Conservation (phyloP, 2,888 invertebrate genomes). For the Litoditis marina region DNA sequence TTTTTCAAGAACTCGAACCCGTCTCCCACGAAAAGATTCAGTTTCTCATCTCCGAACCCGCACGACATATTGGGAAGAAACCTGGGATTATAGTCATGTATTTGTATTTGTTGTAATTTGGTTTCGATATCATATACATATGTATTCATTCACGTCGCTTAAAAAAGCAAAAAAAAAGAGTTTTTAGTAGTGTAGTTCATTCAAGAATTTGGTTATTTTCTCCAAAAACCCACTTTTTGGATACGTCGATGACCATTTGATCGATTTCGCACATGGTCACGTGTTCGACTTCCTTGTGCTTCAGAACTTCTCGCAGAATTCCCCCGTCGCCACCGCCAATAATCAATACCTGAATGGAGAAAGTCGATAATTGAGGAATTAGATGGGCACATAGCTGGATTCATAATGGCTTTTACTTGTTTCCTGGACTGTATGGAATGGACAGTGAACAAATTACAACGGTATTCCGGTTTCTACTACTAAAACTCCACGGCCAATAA, state of each 20-base stretch:
- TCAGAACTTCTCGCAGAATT: constrained; percentile 85
- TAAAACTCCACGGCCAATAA: too few species aligned
- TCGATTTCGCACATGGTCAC: constrained; percentile 94
- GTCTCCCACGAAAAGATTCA: constrained; percentile 81
- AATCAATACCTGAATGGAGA: constrained; percentile 75
- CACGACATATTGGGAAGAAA: constrained; percentile 85
- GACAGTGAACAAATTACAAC: too few species aligned
- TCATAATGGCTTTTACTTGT: too few species aligned
- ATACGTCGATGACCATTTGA: constrained; percentile 81
- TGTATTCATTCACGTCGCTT: too few species aligned
- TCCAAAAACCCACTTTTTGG: constrained; percentile 69
- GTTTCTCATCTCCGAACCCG: constrained; percentile 79
- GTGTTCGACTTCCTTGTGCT: constrained; percentile 82
- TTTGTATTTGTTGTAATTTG: background rate
- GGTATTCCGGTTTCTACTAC: too few species aligned
- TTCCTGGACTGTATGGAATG: too few species aligned
- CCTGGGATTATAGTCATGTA: constrained; percentile 14
- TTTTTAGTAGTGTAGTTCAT: too few species aligned
- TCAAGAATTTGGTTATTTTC: too few species aligned
- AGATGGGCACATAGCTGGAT: too few species aligned
- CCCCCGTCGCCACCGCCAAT: constrained; percentile 98
- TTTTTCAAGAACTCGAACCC: constrained; percentile 90
- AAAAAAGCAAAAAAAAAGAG: too few species aligned
- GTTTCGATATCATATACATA: background rate
- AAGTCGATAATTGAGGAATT: too few species aligned